Base-by-base conservation (phyloP, 2,888 invertebrate genomes). In the Eledona agricola region DNA sequence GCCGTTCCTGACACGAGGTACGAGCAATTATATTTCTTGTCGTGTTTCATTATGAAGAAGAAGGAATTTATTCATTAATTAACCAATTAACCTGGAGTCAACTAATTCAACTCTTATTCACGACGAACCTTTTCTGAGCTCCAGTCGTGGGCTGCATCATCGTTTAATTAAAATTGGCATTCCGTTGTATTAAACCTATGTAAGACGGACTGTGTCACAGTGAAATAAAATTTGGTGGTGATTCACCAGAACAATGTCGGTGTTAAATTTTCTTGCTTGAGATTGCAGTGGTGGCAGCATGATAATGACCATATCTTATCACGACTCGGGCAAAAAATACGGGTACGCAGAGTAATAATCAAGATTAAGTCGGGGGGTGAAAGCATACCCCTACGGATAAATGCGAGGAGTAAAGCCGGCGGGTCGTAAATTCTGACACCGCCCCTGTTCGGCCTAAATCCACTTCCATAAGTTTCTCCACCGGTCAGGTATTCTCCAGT, bases 381-480 rank as follows among this genome's bases (percentile, higher is more conserved):
- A 64, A 54, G 58, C 58, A 53, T 26, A 64, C 62, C 64, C 64
- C 59, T 66, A 68, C 55, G 68, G 69, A 72, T 72, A 71, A 72
- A 72, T 72, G 71, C 66, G 57, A 62, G 64, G 59, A 64, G 66
- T 70, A 71, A 71, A 67, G 70, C 71, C 65, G 66, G 66, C 65
- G 67, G 70, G 66, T 72, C 73, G 70, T 73, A 72, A 73, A 72
- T 73, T 71, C 66, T n/a, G n/a, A n/a, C n/a, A 57, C 38, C 51
- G 42, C 62, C 61, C 62, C 31, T 46, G 34, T 58, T 63, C 62
- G 57, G 55, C 61, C 62, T 57, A 70, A 71, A 71, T 71, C 71
- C 71, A 67, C 62, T 69, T 67, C 70, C 64, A 66, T 69, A 66
- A 70, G 69, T 70, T 66, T 42, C 51, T 38, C 26, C 50, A 51